Evolutionary conservation across 2,113 vertebrate species (phyloP), one percentile per base, ranked within the genome.

Genomic region (Phasianus colchicus): DNA sequence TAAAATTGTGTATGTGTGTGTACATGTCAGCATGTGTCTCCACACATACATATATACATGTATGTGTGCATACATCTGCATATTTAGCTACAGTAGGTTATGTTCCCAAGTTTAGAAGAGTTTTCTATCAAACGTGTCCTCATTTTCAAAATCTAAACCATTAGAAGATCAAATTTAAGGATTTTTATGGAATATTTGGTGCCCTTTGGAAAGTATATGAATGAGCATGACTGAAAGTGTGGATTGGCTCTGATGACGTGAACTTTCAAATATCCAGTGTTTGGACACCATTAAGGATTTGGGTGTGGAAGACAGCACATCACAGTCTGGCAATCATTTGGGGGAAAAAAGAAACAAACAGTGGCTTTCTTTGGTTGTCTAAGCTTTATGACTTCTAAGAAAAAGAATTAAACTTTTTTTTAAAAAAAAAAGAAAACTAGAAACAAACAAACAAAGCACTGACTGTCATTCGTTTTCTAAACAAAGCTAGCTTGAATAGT

Each of bases 11-110:
- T 55, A 17, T n/a, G 19, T 17, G 6, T 47, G 11, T 8, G 3
- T 14, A 7, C 6, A 3, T 5, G 4, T 30, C 5, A 20, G 21
- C 8, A 5, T 47, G 20, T 38, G 13, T 30, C 3, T 52, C 54
- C 54, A 55, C 54, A 55, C 54, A 3, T 12, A 6, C 14, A 54
- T 29, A 25, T 30, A 9, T 20, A 19, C 40, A 1, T 50, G 6
- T 13, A 1, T 43, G 5, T 32, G 1, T n/a, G 2, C 19, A 3
- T 14, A 16, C 6, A 6, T 8, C 12, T 27, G 6, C 24, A 25
- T 24, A 18, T 54, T 50, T 22, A 13, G 58, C 15, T 52, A 2
- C 13, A 36, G 2, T 1, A n/a, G 12, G 5, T 50, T 52, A 17
- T 32, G 11, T 18, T 88, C 13, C 6, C 22, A 17, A 13, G 6